Evolutionary conservation across 2,113 vertebrate genomes (phyloP).

Genomic region (Leucopsar rothschildi): DNA sequence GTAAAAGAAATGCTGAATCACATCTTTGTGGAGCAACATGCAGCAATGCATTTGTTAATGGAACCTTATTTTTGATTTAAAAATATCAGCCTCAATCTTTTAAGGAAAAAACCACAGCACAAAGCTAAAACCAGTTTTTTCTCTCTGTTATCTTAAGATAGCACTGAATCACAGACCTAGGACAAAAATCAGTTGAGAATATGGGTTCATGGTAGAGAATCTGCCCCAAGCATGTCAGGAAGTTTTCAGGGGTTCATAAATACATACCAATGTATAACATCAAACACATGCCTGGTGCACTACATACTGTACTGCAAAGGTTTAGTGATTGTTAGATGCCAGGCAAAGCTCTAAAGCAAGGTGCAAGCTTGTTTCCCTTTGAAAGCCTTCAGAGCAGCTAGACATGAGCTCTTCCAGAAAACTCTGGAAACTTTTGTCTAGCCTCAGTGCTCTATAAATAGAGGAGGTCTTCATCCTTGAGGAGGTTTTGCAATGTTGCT

Average conservation of each 20-base stretch:
- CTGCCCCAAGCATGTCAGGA: neutral
- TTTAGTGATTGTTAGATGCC: neutral
- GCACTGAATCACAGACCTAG: neutral
- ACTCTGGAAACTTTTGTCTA: conserved; percentile 24
- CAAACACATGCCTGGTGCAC: neutral
- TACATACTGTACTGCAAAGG: neutral
- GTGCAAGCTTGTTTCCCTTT: neutral
- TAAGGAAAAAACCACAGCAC: neutral
- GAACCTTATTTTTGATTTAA: neutral
- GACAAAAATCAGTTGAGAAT: neutral
- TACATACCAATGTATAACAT: accelerated
- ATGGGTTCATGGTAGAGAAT: neutral
- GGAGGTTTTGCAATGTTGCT: neutral
- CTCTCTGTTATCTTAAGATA: neutral
- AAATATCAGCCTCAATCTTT: neutral
- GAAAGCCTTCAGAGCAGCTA: neutral
- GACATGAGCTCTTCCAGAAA: conserved; percentile 37
- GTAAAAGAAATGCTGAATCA: neutral
- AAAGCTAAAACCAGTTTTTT: neutral
- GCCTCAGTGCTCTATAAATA: conserved; percentile 33
- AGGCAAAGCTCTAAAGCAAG: neutral
- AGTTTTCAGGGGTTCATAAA: neutral
- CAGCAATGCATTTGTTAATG: neutral
- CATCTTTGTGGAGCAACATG: neutral
- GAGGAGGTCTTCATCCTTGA: conserved; percentile 42